These are phyloP conservation scores for Sterna hirundo DNA, from an alignment of 2,113 vertebrate species.

Conservation along the genomic window DNA sequence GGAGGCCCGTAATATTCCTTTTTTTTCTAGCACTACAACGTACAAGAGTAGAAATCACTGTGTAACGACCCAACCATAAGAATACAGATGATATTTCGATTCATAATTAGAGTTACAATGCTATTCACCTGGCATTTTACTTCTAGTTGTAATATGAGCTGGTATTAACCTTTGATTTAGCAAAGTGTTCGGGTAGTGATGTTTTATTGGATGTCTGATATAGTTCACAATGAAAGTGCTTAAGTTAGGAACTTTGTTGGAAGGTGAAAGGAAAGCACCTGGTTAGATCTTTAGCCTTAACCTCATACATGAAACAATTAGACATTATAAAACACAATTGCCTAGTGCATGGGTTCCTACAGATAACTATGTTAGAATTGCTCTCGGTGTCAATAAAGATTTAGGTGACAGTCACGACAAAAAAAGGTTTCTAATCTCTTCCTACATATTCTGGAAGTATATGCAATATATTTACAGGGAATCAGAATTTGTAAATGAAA, in stretches of 20 bases:
- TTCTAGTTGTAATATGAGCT: neutral
- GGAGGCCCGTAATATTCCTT: neutral
- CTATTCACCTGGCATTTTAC: neutral
- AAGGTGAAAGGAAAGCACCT: neutral
- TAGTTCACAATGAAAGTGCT: neutral
- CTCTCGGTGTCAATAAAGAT: neutral
- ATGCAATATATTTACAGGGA: neutral
- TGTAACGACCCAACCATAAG: neutral
- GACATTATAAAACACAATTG: neutral
- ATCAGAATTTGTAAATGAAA: neutral
- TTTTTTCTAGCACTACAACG: neutral
- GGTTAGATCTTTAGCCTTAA: neutral
- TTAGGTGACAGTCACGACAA: neutral
- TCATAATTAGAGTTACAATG: neutral
- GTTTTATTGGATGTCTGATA: neutral
- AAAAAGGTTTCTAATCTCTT: neutral
- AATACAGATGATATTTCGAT: neutral
- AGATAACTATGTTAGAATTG: neutral
- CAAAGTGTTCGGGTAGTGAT: neutral
- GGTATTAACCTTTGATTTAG: neutral
- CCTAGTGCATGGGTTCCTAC: neutral
- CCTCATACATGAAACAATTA: neutral
- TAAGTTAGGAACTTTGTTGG: neutral
- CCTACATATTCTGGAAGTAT: neutral
- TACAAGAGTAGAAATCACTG: neutral